Evolutionary conservation across 2,888 invertebrate genomes (phyloP).

Genomic region (Lithophane socia): DNA sequence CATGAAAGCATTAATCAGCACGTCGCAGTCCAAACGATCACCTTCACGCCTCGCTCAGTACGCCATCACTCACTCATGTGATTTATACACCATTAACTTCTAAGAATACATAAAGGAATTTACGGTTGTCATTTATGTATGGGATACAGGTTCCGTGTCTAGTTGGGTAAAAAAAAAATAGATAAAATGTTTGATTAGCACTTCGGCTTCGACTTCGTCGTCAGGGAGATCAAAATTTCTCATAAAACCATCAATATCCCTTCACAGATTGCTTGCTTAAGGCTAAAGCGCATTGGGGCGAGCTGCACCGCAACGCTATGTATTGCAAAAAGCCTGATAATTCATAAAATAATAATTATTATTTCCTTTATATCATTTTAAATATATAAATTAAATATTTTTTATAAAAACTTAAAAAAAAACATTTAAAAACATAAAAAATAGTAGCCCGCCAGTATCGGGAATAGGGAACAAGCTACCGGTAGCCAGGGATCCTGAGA

Average conservation of each 20-base stretch:
- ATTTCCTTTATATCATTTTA: no score
- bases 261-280: no score
- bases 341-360: no score
- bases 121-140: slow-evolving; percentile 2
- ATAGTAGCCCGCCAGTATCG: no score
- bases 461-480: no score
- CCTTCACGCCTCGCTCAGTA: slow-evolving; percentile 8
- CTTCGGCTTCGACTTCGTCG: not conserved
- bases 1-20: slow-evolving; percentile 31
- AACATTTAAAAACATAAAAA: no score
- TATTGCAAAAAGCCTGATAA: no score
- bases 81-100: slow-evolving; percentile 20
- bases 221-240: not conserved
- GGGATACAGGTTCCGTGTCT: not conserved
- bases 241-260: not conserved
- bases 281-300: no score
- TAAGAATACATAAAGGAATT: not conserved
- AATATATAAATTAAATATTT: no score
- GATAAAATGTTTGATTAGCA: not conserved
- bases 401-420: no score
- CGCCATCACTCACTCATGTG: slow-evolving; percentile 11
- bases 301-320: no score
- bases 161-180: not conserved
- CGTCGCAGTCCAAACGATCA: slow-evolving; percentile 1
- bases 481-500: no score